Evolutionary conservation across 2,888 invertebrate genomes (phyloP), one percentile per base, ranked within the genome.

Genomic region (Leptopilina syphax): DNA sequence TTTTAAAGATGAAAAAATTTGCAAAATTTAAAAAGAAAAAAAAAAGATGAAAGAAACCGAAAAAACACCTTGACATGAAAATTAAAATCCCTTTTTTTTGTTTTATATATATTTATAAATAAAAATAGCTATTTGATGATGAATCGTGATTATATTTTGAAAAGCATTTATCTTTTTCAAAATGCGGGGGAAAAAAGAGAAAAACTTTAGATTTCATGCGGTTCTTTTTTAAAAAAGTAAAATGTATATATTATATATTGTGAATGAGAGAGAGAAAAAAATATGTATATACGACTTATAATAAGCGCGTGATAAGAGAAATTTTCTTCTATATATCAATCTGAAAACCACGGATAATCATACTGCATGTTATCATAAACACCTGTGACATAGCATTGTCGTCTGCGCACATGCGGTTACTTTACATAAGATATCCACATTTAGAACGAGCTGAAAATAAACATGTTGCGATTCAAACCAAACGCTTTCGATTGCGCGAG

Each of bases 361-460:
- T 60, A 80, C 78, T 67, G 3, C 10, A 65, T 67, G 79, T 54
- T 80, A 80, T 79, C 77, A 77, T 76, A 84, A 81, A 78, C 86
- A 84, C 84, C 84, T 86, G 86, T 83, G 82, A 76, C 77, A 66
- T 77, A 77, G 81, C 83, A 78, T 83, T 83, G 82, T 82, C 83
- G 85, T 86, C 82, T 82, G 81, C 85, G 84, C 85, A 84, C 82
- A 83, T 80, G 83, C 83, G 83, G 84, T 82, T 82, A 82, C 82
- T 86, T 86, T 86, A 85, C 85, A 86, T 86, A 86, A 86, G 86
- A 84, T 85, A 85, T 85, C 84, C 83, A 80, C 83, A 83, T 81
- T 84, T 85, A 85, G 84, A 81, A 79, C 77, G 81, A 81, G 85
- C 85, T 86, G 77, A 83, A 86, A 85, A 86, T 86, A 86, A 84